phyloP scores from a whole-genome alignment of 1,140 invertebrate genomes.

The Uloborus diversus region DNA sequence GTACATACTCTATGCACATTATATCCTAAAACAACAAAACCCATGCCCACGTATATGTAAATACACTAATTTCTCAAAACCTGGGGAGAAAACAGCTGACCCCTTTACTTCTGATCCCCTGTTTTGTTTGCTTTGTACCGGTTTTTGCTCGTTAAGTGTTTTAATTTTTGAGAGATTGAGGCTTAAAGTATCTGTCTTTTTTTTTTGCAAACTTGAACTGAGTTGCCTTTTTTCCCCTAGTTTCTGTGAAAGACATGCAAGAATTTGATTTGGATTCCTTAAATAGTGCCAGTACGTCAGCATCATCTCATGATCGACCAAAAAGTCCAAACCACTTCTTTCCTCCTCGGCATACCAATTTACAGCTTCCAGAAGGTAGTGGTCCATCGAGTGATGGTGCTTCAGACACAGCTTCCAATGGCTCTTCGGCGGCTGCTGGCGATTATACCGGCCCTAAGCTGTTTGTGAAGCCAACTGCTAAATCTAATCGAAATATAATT shows the following conservation, averaged over 20 bases:
- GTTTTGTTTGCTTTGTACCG: no score
- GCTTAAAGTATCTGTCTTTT: no score
- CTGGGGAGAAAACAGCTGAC: no score
- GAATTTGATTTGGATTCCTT: slow-evolving; percentile 49
- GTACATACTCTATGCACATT: no score
- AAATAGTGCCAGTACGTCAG: slow-evolving; percentile 38
- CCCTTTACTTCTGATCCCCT: no score
- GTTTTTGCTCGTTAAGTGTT: no score
- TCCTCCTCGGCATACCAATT: slow-evolving; percentile 4
- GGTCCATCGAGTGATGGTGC: slow-evolving; percentile 59
- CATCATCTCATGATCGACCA: slow-evolving; percentile 26
- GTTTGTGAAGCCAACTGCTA: slow-evolving; percentile 95
- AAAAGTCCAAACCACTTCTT: slow-evolving; percentile 13
- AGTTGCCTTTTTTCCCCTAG: no score
- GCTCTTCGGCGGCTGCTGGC: slow-evolving; percentile 42
- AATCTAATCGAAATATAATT: slow-evolving; percentile 96
- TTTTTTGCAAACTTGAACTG: no score
- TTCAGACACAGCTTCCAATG: slow-evolving; percentile 58
- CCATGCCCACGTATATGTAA: no score
- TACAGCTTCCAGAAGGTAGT: slow-evolving; percentile 38
- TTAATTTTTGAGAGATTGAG: no score
- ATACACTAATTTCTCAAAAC: no score
- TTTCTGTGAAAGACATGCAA: slow-evolving; percentile 20
- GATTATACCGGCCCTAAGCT: slow-evolving; percentile 80
- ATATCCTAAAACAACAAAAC: no score